phyloP scores from a whole-genome alignment of 2,797 vertebrate genomes.

The Peromyscus eremicus region DNA sequence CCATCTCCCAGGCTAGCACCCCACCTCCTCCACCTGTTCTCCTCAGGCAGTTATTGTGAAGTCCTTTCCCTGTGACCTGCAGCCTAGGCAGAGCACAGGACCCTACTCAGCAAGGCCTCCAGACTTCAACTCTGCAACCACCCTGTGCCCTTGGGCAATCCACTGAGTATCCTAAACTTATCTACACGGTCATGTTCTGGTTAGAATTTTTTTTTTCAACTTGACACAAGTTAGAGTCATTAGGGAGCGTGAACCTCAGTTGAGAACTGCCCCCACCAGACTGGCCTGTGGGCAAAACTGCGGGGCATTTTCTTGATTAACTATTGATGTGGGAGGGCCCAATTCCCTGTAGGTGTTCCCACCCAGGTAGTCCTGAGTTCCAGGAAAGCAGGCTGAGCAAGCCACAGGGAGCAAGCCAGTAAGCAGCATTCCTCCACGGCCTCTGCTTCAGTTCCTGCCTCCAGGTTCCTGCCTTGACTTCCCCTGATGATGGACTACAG shows the following conservation, averaged over 20 bases:
- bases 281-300: neutral
- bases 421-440: neutral
- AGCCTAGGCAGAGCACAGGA: neutral
- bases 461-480: neutral
- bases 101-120: neutral
- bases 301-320: neutral
- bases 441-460: neutral
- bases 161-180: neutral
- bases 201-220: neutral
- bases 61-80: neutral
- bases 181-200: neutral
- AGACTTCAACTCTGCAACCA: neutral
- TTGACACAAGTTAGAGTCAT: neutral
- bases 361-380: neutral
- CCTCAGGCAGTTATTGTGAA: neutral
- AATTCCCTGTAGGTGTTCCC: neutral
- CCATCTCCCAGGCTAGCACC: neutral
- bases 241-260: neutral
- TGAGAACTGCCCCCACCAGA: neutral
- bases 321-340: neutral
- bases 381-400: neutral
- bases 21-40: neutral
- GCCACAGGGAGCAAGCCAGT: neutral
- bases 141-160: neutral
- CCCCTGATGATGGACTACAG: neutral